These are phyloP conservation scores for Hemiscyllium ocellatum DNA, from an alignment of 2,113 vertebrate genomes.

Conservation along the genomic window DNA sequence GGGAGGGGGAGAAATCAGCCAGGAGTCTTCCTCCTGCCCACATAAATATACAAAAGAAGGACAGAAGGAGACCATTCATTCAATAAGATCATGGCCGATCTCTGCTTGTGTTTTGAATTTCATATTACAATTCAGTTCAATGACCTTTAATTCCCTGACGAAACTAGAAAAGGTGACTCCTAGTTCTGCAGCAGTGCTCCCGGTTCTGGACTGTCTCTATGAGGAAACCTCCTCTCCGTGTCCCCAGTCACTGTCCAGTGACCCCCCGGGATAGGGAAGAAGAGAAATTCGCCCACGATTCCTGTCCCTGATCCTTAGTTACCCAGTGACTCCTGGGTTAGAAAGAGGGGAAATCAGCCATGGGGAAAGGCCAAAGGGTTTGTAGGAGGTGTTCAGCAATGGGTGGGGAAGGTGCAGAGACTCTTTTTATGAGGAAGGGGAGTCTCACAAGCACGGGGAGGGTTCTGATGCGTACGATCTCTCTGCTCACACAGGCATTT, in stretches of 20 bases:
- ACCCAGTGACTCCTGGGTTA: neutral
- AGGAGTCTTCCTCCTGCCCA: neutral
- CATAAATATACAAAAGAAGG: neutral
- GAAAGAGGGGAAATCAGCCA: no score
- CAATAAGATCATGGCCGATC: no score
- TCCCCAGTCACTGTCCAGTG: neutral
- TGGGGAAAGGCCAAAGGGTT: neutral
- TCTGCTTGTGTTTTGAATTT: no score
- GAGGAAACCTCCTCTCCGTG: neutral
- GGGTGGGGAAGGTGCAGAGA: neutral
- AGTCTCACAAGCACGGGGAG: neutral
- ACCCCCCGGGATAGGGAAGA: neutral
- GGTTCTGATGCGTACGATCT: neutral
- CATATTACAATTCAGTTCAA: no score
- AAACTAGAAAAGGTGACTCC: no score
- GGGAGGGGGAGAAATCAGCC: neutral
- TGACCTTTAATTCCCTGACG: no score
- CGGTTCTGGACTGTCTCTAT: no score
- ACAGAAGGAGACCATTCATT: no score
- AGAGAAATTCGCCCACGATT: neutral
- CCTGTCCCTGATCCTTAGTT: neutral
- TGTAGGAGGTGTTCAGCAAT: constrained; percentile 34
- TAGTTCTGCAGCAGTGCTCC: no score
- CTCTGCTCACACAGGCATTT: neutral
- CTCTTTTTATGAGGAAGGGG: neutral